Base-by-base conservation (phyloP, 2,113 vertebrate genomes). In the Semnopithecus entellus region DNA sequence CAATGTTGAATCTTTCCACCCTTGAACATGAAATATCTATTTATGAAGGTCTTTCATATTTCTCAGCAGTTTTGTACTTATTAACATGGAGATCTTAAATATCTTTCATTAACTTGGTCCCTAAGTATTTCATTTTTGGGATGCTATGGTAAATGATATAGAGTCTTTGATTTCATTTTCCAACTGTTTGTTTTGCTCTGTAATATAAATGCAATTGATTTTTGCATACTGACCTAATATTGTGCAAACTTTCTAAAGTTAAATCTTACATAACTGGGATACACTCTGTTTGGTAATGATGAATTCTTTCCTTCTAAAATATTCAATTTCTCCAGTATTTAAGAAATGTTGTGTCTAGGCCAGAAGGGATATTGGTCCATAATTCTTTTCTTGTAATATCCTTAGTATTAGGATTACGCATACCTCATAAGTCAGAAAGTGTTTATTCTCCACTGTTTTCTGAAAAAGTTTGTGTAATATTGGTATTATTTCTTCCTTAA, bases 101-200 rank as follows among this genome's bases (percentile, higher is more conserved):
- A 72, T 38, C 48, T 86, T 57, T 91, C 20, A 68, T 72, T 84
- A 79, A 35, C 40, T 83, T 88, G 79, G 27, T 91, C 61, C 50
- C 27, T 52, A 70, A 72, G n/a, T 61, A 38, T 75, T 94, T 91
- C 32, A 16, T 68, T 64, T 90, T 59, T 23, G 8, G 8, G 38
- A 32, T 86, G 55, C 73, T 68, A 25, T 81, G 7, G 23, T 91
- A 83, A 83, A 50, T 43, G 70, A 78, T 50, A 88, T 2, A 48
- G 73, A 87, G 43, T 38, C 87, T 96, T 88, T 88, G 13, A 59
- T 70, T 92, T 94, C 50, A 80, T 81, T 81, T 96, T 59, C 66
- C 66, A 86, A 22, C 3, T 48, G 22, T 85, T 93, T 73, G 23
- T 91, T 87, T 91, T 87, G 5, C n/a, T 70, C 9, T 91, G 83